A percentile compares a stretch with the other conserved stretches of the same genome.
These are phyloP conservation scores for Ceriagrion tenellum DNA, from an alignment of 2,888 invertebrate genomes.

Conservation along the genomic window DNA sequence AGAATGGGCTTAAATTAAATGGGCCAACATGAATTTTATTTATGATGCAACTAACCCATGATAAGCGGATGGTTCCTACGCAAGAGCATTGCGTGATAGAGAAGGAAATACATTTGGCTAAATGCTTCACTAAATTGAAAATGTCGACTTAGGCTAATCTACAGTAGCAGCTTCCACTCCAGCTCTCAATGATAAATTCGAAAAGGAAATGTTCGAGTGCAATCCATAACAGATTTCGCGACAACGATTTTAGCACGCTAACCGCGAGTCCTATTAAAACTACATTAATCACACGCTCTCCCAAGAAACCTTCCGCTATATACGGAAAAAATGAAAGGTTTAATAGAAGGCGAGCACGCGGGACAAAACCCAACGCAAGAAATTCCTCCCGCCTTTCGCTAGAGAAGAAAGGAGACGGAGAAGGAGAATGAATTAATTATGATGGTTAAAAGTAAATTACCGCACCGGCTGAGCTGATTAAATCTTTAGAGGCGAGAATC, in stretches of 20 bases:
- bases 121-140: not conserved
- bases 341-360: not conserved
- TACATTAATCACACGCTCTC: not conserved
- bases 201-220: not conserved
- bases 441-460: not conserved
- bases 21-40: too few species aligned
- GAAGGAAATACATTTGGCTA: not conserved
- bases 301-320: not conserved
- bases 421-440: constrained; percentile 47
- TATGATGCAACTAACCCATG: too few species aligned
- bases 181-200: not conserved
- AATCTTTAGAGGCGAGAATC: constrained; percentile 30
- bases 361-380: not conserved
- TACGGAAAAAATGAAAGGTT: not conserved
- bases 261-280: not conserved
- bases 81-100: not conserved
- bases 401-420: not conserved
- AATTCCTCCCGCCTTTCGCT: not conserved
- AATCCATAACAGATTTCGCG: not conserved
- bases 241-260: not conserved
- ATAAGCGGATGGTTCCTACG: too few species aligned
- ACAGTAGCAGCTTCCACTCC: not conserved
- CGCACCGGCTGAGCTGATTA: constrained; percentile 38
- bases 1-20: too few species aligned
- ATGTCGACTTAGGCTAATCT: not conserved